phyloP scores from a whole-genome alignment of 2,888 invertebrate genomes.

The Euproctis similis region DNA sequence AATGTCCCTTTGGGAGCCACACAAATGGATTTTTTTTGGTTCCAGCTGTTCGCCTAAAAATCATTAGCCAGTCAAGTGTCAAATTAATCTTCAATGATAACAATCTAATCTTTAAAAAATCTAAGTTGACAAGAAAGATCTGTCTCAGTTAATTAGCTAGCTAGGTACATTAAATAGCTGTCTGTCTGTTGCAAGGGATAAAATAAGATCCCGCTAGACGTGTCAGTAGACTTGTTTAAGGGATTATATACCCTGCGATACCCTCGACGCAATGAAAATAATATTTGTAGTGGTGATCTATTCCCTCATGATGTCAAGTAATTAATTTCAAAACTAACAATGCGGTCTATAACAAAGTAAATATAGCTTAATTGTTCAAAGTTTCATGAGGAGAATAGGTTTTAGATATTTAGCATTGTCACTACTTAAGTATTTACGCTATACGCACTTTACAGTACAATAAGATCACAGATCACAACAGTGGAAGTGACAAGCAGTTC shows the following conservation, averaged over 20 bases:
- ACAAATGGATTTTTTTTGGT: not conserved
- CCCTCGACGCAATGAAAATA: conserved; percentile 1
- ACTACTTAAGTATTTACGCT: too few relatives aligned
- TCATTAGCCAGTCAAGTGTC: conserved; percentile 1
- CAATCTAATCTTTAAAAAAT: not conserved
- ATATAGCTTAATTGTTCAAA: too few relatives aligned
- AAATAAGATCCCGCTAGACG: conserved; percentile 1
- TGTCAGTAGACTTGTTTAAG: conserved; percentile 1
- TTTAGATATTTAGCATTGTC: too few relatives aligned
- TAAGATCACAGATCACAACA: too few relatives aligned
- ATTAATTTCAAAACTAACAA: too few relatives aligned
- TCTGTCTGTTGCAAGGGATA: not conserved
- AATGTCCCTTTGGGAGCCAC: not conserved
- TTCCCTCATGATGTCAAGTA: not conserved
- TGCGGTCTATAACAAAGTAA: not conserved
- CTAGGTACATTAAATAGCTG: not conserved
- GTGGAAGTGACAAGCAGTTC: too few relatives aligned
- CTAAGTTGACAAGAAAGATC: conserved; percentile 1
- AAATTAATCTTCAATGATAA: conserved; percentile 1
- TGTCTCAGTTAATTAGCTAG: not conserved
- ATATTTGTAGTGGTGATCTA: conserved; percentile 1
- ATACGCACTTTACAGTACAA: too few relatives aligned
- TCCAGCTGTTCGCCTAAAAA: conserved; percentile 1
- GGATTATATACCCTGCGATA: conserved; percentile 1
- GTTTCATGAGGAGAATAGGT: too few relatives aligned